Evolutionary conservation across 2,797 vertebrate genomes (phyloP).

Genomic region (Dromococcyx pavoninus): DNA sequence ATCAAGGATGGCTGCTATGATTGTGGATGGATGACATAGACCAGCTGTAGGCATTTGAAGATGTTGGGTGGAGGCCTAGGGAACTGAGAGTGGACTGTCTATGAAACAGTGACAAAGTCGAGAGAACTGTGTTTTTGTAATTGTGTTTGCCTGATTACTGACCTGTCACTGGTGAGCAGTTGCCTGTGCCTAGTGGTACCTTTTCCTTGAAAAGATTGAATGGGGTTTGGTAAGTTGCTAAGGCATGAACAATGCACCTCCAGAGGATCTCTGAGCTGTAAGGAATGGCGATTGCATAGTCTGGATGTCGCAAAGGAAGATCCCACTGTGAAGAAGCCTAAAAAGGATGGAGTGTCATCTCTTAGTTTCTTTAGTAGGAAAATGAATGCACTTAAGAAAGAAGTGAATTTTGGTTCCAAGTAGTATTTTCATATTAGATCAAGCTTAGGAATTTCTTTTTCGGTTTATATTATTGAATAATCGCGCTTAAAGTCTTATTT

Average conservation of each 20-base stretch:
- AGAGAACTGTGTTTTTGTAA: not conserved
- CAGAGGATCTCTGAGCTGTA: not conserved
- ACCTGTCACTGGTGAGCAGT: not conserved
- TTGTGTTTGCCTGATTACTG: not conserved
- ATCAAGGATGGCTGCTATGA: too few relatives aligned
- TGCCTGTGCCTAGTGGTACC: not conserved
- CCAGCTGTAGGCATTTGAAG: too few relatives aligned
- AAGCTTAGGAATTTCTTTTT: not conserved
- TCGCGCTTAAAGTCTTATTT: not conserved
- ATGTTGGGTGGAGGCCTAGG: too few relatives aligned
- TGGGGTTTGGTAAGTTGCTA: not conserved
- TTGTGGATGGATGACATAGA: too few relatives aligned
- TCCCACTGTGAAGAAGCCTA: not conserved
- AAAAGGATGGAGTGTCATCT: not conserved
- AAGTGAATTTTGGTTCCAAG: not conserved
- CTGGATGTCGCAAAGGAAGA: not conserved
- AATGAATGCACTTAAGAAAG: not conserved
- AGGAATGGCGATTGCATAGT: not conserved
- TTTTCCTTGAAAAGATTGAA: not conserved
- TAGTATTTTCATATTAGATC: not conserved
- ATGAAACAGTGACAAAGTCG: not conserved
- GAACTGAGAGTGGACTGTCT: too few relatives aligned
- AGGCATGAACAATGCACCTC: not conserved
- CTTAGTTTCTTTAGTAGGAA: not conserved
- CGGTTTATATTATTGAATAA: not conserved